These are phyloP conservation scores for Flexamia atlantica DNA, from an alignment of 2,888 invertebrate species.

Conservation along the genomic window DNA sequence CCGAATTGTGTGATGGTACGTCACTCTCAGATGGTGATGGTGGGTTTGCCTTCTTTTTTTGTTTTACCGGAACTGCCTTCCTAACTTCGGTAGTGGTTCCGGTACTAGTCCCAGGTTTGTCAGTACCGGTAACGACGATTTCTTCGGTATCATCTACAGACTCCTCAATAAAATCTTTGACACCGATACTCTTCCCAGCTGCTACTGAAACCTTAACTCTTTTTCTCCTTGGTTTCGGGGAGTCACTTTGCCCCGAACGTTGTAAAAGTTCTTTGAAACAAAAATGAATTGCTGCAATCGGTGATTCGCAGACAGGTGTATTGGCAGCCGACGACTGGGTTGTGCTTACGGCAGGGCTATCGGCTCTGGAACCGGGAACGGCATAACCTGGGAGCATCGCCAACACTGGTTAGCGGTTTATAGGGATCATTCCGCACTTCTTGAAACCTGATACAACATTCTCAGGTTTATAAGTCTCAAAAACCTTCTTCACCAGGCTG, in stretches of 20 bases:
- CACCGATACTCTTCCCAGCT: constrained; percentile 53
- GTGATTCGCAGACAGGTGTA: neutral
- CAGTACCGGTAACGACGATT: neutral
- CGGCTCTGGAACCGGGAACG: neutral
- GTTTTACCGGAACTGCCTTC: constrained; percentile 16
- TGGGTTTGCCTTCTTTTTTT: constrained; percentile 32
- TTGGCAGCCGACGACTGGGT: too few relatives aligned
- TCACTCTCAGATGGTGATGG: constrained; percentile 23
- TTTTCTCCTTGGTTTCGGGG: constrained; percentile 34
- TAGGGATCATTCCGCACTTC: constrained; percentile 70
- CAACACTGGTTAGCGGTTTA: constrained; percentile 65
- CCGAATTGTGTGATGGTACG: constrained; percentile 43
- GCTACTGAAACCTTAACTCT: constrained; percentile 40
- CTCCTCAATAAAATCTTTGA: constrained; percentile 33
- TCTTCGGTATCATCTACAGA: constrained; percentile 17
- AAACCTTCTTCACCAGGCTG: constrained; percentile 53
- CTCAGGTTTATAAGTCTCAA: neutral
- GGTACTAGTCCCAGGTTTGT: too few relatives aligned
- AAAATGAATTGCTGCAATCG: constrained; percentile 36
- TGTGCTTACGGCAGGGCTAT: neutral
- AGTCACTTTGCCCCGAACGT: neutral
- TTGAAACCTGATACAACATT: constrained; percentile 68
- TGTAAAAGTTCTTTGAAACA: constrained; percentile 24
- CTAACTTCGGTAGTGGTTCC: too few relatives aligned
- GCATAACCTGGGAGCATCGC: constrained; percentile 15